Evolutionary conservation across 2,888 invertebrate species (phyloP).

Genomic region (Erebia epiphron): DNA sequence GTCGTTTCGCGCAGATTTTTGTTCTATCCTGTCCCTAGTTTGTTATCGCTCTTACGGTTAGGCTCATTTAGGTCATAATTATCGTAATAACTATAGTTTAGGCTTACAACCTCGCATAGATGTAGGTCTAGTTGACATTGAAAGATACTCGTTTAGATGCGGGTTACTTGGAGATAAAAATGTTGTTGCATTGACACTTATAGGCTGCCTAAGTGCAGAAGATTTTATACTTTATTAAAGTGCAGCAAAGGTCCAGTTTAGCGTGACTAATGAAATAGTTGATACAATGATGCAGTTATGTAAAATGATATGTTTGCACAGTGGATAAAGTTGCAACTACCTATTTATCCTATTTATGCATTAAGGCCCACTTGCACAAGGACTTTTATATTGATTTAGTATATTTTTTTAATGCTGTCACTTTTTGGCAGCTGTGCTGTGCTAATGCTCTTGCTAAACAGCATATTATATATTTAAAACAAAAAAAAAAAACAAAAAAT

Average conservation of each 20-base stretch:
- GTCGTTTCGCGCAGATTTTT: no score
- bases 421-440: no score
- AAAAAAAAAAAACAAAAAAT: no score
- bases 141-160: constrained; percentile 24
- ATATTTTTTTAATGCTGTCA: no score
- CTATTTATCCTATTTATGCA: no score
- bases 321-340: not conserved
- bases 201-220: not conserved
- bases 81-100: constrained; percentile 4
- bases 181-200: constrained; percentile 20
- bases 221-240: constrained; percentile 10
- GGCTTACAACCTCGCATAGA: constrained; percentile 28
- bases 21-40: no score
- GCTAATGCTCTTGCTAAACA: no score
- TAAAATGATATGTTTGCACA: not conserved
- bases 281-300: constrained; percentile 2
- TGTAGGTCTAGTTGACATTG: constrained; percentile 31
- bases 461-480: no score
- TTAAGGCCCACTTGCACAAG: no score
- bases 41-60: not conserved
- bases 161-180: constrained; percentile 28
- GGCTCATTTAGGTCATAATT: not conserved
- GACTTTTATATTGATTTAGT: no score
- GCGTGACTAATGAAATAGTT: not conserved
- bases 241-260: not conserved